Conservation (phyloP, 2,113 vertebrate genomes). For the Natator depressus region DNA sequence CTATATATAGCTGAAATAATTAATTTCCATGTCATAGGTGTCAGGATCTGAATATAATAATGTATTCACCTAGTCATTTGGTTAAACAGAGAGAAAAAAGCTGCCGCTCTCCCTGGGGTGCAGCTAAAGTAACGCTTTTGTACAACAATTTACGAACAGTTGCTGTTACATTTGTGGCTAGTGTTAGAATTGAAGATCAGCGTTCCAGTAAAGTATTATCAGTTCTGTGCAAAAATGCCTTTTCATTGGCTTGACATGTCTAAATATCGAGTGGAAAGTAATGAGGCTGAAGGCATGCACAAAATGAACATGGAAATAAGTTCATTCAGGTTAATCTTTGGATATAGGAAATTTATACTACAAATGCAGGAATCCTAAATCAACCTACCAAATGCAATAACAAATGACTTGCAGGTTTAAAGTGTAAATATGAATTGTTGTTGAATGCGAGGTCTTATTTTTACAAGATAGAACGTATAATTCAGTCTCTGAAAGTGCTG, state of each 20-base stretch:
- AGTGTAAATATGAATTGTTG: not conserved
- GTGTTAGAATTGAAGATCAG: not conserved
- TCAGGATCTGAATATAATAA: not conserved
- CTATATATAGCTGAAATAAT: conserved; percentile 40
- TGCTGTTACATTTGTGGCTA: not conserved
- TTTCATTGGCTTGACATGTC: not conserved
- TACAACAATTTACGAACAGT: accelerated
- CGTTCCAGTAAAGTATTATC: not conserved
- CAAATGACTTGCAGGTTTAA: not conserved
- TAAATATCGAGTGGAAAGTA: not conserved
- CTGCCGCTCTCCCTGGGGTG: not conserved
- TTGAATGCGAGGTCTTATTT: not conserved
- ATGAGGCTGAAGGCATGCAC: accelerated
- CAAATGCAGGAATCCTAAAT: not conserved
- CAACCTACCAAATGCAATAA: accelerated
- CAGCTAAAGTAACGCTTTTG: not conserved
- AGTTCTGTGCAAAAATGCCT: not conserved
- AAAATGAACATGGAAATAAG: not conserved
- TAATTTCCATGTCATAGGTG: conserved; percentile 44
- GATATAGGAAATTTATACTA: not conserved
- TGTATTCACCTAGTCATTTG: not conserved
- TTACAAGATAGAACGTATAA: not conserved
- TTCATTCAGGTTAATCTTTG: not conserved
- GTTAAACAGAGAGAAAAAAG: not conserved
- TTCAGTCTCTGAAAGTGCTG: not conserved